A percentile compares a stretch with the other conserved stretches of the same genome.
phyloP scores from a whole-genome alignment of 2,888 invertebrate genomes.

The Camponotus fellah region DNA sequence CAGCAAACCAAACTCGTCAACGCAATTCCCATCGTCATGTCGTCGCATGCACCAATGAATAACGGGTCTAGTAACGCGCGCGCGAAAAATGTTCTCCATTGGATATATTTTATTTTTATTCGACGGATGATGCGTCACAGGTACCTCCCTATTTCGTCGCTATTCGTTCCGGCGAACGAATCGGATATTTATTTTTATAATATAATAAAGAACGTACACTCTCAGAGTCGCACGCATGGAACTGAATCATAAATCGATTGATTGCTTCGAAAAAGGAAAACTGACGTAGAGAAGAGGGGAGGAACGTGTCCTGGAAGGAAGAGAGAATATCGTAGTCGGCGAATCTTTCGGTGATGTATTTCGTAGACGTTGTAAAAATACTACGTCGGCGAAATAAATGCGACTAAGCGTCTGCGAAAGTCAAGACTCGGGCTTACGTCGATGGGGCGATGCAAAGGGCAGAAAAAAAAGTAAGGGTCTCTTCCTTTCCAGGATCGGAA shows the following conservation, averaged over 20 bases:
- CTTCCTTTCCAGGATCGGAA: slow-evolving; percentile 33
- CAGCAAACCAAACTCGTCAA: slow-evolving; percentile 47
- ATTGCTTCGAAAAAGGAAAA: slow-evolving; percentile 6
- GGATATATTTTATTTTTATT: slow-evolving; percentile 54
- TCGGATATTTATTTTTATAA: slow-evolving; percentile 57
- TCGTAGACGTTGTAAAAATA: slow-evolving; percentile 36
- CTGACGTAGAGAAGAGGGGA: background rate
- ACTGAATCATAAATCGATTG: slow-evolving; percentile 42
- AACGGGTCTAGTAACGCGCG: slow-evolving; percentile 13
- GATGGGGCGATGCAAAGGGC: background rate
- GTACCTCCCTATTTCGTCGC: background rate
- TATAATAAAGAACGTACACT: slow-evolving; percentile 25
- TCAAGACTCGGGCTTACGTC: slow-evolving; percentile 6
- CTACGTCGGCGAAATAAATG: slow-evolving; percentile 13
- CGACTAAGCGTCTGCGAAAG: background rate
- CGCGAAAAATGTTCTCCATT: slow-evolving; percentile 31
- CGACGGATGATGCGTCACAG: background rate
- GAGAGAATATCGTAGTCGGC: background rate
- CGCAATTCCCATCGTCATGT: slow-evolving; percentile 49
- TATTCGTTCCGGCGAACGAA: background rate
- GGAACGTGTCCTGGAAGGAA: background rate
- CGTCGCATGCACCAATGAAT: slow-evolving; percentile 36
- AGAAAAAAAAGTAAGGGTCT: background rate
- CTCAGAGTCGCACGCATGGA: slow-evolving; percentile 13
- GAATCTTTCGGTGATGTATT: slow-evolving; percentile 29